Evolutionary conservation across 1,140 invertebrate genomes (phyloP).

Genomic region (Sycophila sp.): DNA sequence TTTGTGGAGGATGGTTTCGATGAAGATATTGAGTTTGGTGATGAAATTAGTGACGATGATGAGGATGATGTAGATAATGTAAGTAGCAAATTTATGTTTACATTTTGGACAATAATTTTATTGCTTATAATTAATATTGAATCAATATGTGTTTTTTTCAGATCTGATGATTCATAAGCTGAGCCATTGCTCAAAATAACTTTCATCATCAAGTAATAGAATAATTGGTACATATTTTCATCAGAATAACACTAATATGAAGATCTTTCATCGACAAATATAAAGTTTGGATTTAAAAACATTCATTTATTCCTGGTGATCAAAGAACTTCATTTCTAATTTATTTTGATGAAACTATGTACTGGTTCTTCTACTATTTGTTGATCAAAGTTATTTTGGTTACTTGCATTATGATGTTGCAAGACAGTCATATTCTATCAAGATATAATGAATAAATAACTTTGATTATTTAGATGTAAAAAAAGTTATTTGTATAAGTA

Average conservation of each 20-base stretch:
- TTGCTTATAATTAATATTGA: no score
- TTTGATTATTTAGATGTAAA: slow-evolving; percentile 27
- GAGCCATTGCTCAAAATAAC: no score
- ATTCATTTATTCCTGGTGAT: slow-evolving; percentile 43
- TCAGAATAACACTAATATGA: no score
- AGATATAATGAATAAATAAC: slow-evolving; percentile 8
- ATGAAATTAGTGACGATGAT: slow-evolving; percentile 89
- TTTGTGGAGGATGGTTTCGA: slow-evolving; percentile 94
- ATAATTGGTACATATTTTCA: no score
- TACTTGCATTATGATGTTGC: background rate
- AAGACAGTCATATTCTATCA: slow-evolving; percentile 2
- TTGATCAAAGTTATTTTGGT: background rate
- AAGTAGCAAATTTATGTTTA: slow-evolving; percentile 47
- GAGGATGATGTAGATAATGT: slow-evolving; percentile 83
- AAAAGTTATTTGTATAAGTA: slow-evolving; percentile 27
- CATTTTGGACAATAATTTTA: slow-evolving; percentile 15
- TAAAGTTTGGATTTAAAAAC: no score
- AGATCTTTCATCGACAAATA: no score
- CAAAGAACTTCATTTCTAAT: slow-evolving; percentile 17
- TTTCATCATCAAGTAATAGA: no score
- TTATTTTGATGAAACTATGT: slow-evolving; percentile 23
- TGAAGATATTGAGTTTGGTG: slow-evolving; percentile 94
- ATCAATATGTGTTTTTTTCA: no score
- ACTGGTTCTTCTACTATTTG: slow-evolving; percentile 20
- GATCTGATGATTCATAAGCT: slow-evolving; percentile 60